A percentile compares a stretch with the other conserved stretches of the same genome.
phyloP scores from a whole-genome alignment of 2,113 vertebrate species.

The Chlorocebus sabaeus region DNA sequence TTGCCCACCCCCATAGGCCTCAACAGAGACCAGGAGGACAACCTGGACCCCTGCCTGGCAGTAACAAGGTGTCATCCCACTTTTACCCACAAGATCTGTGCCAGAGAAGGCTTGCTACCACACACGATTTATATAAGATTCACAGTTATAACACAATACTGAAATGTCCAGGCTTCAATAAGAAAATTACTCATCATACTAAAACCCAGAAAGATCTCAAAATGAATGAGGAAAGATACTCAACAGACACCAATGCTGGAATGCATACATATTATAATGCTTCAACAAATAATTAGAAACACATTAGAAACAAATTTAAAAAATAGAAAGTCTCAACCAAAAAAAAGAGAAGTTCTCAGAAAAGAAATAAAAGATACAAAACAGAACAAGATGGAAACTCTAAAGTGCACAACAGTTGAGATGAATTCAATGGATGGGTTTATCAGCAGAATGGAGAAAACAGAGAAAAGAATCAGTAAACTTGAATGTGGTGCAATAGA shows the following conservation, averaged over 20 bases:
- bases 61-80: neutral
- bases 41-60: neutral
- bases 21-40: neutral
- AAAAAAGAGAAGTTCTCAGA: neutral
- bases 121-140: neutral
- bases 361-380: neutral
- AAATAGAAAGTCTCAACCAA: neutral
- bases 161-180: neutral
- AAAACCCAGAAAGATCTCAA: neutral
- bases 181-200: neutral
- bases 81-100: neutral
- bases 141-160: neutral
- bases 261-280: too few species aligned
- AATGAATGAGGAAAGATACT: neutral
- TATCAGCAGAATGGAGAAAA: neutral
- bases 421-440: neutral
- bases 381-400: neutral
- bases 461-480: neutral
- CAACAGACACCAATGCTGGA: neutral
- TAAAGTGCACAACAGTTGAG: neutral
- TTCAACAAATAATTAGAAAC: neutral
- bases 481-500: neutral
- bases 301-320: neutral
- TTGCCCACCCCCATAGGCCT: neutral
- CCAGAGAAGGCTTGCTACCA: neutral